Percentiles rank a stretch among this genome's conserved stretches.
phyloP scores from a whole-genome alignment of 2,888 invertebrate genomes.

The Sarcophaga subvicina region DNA sequence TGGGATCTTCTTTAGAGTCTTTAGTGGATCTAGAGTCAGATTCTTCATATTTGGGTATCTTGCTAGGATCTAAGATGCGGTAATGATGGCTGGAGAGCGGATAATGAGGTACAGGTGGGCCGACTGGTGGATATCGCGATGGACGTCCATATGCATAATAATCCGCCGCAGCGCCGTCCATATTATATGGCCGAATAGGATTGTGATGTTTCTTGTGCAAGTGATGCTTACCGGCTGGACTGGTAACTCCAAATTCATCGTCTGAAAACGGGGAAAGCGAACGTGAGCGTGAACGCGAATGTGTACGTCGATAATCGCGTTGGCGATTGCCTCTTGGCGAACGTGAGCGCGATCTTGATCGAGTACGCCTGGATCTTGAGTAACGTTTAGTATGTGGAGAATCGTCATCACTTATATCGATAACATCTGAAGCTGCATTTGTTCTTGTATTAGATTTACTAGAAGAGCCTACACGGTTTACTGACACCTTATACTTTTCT shows the following conservation, averaged over 20 bases:
- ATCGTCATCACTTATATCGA: slow-evolving; percentile 81
- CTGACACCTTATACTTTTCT: slow-evolving; percentile 79
- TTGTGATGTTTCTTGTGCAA: slow-evolving; percentile 46
- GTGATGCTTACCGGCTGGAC: slow-evolving; percentile 52
- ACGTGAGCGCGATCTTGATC: slow-evolving; percentile 70
- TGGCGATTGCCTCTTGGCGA: slow-evolving; percentile 63
- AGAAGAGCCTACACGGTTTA: slow-evolving; percentile 64
- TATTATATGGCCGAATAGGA: slow-evolving; percentile 56
- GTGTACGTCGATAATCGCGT: slow-evolving; percentile 67
- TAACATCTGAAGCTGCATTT: slow-evolving; percentile 70
- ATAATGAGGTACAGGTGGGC: slow-evolving; percentile 67
- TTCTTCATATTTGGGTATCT: slow-evolving; percentile 79
- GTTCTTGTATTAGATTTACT: slow-evolving; percentile 13
- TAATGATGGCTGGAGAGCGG: slow-evolving; percentile 70
- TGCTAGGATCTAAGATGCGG: slow-evolving; percentile 78
- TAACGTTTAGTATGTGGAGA: slow-evolving; percentile 61
- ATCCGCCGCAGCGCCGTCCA: slow-evolving; percentile 51
- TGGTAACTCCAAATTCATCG: slow-evolving; percentile 65
- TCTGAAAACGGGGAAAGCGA: slow-evolving; percentile 65
- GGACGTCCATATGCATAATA: slow-evolving; percentile 62
- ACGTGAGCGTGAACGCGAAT: slow-evolving; percentile 51
- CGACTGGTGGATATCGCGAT: slow-evolving; percentile 63
- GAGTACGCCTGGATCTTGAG: slow-evolving; percentile 62
- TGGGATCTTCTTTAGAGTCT: slow-evolving; percentile 74
- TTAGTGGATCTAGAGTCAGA: slow-evolving; percentile 69